Base-by-base conservation (phyloP, 2,797 vertebrate genomes). In the Anabacerthia variegaticeps region DNA sequence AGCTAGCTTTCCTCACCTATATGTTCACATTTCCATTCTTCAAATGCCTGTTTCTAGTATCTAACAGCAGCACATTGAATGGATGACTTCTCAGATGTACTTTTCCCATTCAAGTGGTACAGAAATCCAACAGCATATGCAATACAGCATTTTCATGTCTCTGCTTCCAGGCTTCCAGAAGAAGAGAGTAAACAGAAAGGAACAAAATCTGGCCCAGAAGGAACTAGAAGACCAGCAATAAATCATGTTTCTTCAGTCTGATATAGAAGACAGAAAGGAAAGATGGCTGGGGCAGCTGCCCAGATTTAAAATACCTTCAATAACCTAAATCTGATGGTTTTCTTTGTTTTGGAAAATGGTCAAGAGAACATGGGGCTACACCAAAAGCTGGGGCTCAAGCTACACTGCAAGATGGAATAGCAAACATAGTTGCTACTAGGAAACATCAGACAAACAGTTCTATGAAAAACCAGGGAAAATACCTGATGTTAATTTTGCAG, bases 381-480 rank as follows among this genome's bases (percentile, higher is more conserved):
- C 2, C 28, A 80, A 83, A 85, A 62, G 5, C 39, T 46, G 12
- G 7, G 6, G 20, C 6, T 5, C 59, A 89, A 83, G 16, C 22
- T 62, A 52, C 17, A 6, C 23, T 59, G 28, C n/a, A 82, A 48
- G 20, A 63, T 41, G 21, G 7, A 68, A 34, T 4, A 72, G 46
- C 43, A 78, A 91, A 76, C 14, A 46, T 2, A 28, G 41, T 12
- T 79, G 10, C 30, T 85, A 23, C 49, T 91, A 89, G 36, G 52
- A 88, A 80, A 77, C 14, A 39, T 46, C 75, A 46, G 30, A 24
- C 81, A 93, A 89, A 89, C 3, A 41, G 49, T 94, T 91, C 69
- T 46, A 75, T 65, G 87, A 95, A 94, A 74, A 92, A 94, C 85
- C 30, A 97, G 85, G 51, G 78, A 82, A 95, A 96, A 95, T 19